Percentiles rank a stretch among this genome's conserved stretches.
Conservation (phyloP, 2,888 invertebrate species). For the Ophion ventricosus region DNA sequence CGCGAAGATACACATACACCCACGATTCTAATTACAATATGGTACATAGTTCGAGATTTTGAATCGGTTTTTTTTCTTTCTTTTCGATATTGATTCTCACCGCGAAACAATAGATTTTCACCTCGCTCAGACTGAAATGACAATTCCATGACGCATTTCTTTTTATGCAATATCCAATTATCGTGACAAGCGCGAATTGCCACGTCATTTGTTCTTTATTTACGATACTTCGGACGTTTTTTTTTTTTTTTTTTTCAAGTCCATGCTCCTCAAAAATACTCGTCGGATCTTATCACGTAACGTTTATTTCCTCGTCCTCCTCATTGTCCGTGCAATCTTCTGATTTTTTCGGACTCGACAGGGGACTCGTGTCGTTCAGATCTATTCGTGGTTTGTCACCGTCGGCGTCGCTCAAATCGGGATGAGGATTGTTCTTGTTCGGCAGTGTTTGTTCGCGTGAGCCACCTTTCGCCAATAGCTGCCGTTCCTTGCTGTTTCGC, state of each 20-base stretch:
- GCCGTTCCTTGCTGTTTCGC: slow-evolving; percentile 98
- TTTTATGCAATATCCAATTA: slow-evolving; percentile 36
- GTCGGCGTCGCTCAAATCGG: slow-evolving; percentile 95
- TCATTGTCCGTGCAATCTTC: slow-evolving; percentile 84
- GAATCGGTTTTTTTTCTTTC: slow-evolving; percentile 22
- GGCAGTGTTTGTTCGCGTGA: slow-evolving; percentile 97
- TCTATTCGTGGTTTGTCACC: slow-evolving; percentile 90
- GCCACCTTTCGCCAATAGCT: slow-evolving; percentile 96
- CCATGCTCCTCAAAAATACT: slow-evolving; percentile 39
- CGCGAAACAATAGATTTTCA: slow-evolving; percentile 47
- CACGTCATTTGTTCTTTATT: not conserved
- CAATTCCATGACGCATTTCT: slow-evolving; percentile 34
- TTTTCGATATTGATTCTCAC: slow-evolving; percentile 11
- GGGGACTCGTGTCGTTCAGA: slow-evolving; percentile 83
- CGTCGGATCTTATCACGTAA: slow-evolving; percentile 89
- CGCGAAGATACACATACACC: slow-evolving; percentile 72
- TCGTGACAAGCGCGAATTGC: not conserved
- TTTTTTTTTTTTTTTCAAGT: slow-evolving; percentile 18
- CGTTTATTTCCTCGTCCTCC: slow-evolving; percentile 93
- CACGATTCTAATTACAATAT: slow-evolving; percentile 82
- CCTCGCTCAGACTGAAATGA: slow-evolving; percentile 28
- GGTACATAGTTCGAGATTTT: slow-evolving; percentile 74
- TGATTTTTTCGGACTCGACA: slow-evolving; percentile 81
- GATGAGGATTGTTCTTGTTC: slow-evolving; percentile 98
- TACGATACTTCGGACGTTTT: slow-evolving; percentile 11